Evolutionary conservation across 1,140 invertebrate species (phyloP).

Genomic region (Camponotus pennsylvanicus): DNA sequence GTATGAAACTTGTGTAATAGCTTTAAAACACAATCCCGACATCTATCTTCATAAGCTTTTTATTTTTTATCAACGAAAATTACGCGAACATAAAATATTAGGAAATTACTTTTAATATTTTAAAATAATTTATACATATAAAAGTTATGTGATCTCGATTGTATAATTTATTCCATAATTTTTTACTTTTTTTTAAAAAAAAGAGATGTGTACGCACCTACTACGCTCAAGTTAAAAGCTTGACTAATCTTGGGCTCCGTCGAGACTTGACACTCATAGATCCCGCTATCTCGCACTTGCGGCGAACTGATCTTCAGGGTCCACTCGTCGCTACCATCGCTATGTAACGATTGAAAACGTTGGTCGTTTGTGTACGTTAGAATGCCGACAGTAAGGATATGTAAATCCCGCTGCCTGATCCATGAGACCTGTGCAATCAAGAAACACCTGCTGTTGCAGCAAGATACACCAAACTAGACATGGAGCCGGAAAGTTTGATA

Average conservation of each 20-base stretch:
- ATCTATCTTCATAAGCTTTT: not conserved
- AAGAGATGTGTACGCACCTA: slow-evolving; percentile 89
- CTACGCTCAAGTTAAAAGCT: slow-evolving; percentile 92
- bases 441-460: slow-evolving; percentile 1
- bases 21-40: slow-evolving; percentile 12
- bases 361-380: slow-evolving; percentile 92
- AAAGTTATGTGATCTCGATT: not conserved
- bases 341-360: slow-evolving; percentile 92
- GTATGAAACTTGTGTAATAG: not conserved
- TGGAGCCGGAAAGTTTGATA: not conserved
- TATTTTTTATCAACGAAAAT: not conserved
- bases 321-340: slow-evolving; percentile 95
- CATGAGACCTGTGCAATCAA: slow-evolving; percentile 89
- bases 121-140: slow-evolving; percentile 2
- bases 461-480: slow-evolving; percentile 2
- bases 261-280: slow-evolving; percentile 95
- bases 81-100: not conserved
- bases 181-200: not conserved
- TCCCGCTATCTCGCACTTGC: slow-evolving; percentile 91
- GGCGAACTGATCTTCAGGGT: slow-evolving; percentile 93
- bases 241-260: slow-evolving; percentile 95
- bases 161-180: not conserved
- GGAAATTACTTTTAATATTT: slow-evolving; percentile 5
- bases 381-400: slow-evolving; percentile 91
- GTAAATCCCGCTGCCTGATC: slow-evolving; percentile 91